Conservation (phyloP, 2,797 vertebrate genomes). For the Myiothlypis chrysogaster region DNA sequence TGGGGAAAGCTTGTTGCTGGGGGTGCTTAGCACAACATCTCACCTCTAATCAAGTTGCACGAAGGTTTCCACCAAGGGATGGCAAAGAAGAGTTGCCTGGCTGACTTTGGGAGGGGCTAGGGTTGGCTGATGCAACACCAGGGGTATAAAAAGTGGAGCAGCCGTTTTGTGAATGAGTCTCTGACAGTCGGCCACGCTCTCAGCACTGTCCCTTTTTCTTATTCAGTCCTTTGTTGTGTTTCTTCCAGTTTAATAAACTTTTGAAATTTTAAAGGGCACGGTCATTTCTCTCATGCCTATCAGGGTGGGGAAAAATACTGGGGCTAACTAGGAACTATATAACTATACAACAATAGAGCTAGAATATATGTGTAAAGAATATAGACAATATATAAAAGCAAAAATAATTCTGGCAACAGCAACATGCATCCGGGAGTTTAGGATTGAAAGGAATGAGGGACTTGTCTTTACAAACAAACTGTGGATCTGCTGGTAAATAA, state of each 20-base stretch:
- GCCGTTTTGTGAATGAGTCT: not conserved
- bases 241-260: not conserved
- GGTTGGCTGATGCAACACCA: not conserved
- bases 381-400: too few species aligned
- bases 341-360: too few species aligned
- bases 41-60: not conserved
- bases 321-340: too few species aligned
- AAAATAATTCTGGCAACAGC: too few species aligned
- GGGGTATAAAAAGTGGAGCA: not conserved
- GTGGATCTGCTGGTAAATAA: too few species aligned
- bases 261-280: not conserved
- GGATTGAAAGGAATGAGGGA: too few species aligned
- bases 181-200: not conserved
- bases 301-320: too few species aligned
- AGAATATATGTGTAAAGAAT: too few species aligned
- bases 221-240: not conserved
- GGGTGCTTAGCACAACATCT: not conserved
- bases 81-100: not conserved
- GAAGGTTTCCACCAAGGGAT: not conserved
- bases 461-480: not conserved
- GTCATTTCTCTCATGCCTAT: not conserved
- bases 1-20: not conserved
- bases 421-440: too few species aligned
- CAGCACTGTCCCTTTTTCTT: not conserved
- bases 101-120: not conserved